Evolutionary conservation across 2,888 invertebrate genomes (phyloP), one percentile per base, ranked within the genome.

Genomic region (Pemphredon lugubris): DNA sequence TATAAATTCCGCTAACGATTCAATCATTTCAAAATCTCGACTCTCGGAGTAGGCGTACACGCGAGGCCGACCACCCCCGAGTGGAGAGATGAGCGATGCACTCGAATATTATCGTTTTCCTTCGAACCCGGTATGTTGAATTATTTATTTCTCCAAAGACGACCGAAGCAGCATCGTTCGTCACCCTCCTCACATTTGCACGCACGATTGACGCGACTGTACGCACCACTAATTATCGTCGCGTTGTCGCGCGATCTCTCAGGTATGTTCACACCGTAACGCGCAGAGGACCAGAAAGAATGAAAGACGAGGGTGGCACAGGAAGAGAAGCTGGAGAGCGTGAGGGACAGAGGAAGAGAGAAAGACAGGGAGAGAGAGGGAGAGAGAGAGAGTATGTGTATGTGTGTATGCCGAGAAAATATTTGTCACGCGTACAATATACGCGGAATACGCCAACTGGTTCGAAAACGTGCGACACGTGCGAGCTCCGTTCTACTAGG

Each of bases 181-280:
- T n/a, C n/a, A n/a, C n/a, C n/a, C n/a, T n/a, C n/a, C n/a, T n/a
- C n/a, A n/a, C n/a, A n/a, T n/a, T n/a, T n/a, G n/a, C n/a, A n/a
- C n/a, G n/a, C n/a, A n/a, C n/a, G n/a, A n/a, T n/a, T 23, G 6
- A 32, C 26, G n/a, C 53, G 51, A 59, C 72, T 55, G 70, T 55
- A 59, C 54, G 55, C 64, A 70, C 58, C 65, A 66, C 59, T 66
- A 70, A 67, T 74, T 67, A 70, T 66, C 66, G 61, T n/a, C 68
- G 61, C 68, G 68, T 75, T 66, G 65, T 66, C 68, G 68, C 72
- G 65, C 68, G 75, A 76, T 69, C 68, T 66, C 68, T 58, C 51
- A 60, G 67, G 63, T 61, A 64, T 59, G 65, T 77, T 77, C 71
- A 66, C 77, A 69, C 74, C 74, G 71, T 77, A 60, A 75, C 77